Evolutionary conservation across 2,797 vertebrate species (phyloP).

Genomic region (Danio aesculapii): DNA sequence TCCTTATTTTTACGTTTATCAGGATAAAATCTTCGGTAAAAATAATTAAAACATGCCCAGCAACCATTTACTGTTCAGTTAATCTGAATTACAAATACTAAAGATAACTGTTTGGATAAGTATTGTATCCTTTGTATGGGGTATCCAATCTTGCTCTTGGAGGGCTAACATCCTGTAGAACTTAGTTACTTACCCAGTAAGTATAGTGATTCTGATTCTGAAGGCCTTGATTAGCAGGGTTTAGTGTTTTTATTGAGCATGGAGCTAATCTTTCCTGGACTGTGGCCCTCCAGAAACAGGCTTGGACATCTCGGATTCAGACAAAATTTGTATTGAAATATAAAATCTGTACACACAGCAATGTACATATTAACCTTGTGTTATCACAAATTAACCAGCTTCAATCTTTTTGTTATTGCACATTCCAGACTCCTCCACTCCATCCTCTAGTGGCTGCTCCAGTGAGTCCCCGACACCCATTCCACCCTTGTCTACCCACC

Average conservation of each 20-base stretch:
- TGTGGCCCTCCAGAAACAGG: no score
- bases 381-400: not conserved
- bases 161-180: no score
- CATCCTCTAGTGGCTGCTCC: conserved; percentile 59
- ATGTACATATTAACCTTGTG: not conserved
- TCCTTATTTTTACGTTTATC: not conserved
- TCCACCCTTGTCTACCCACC: conserved; percentile 62
- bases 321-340: not conserved
- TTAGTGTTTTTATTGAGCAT: no score
- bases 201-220: no score
- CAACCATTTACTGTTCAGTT: not conserved
- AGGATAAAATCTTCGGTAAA: not conserved
- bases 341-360: not conserved
- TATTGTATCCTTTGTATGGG: no score
- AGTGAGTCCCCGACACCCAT: conserved; percentile 60
- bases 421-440: conserved; percentile 50
- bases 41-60: not conserved
- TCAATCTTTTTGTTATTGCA: conserved; percentile 45
- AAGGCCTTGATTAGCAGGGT: no score
- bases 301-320: no score
- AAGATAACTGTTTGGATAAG: not conserved
- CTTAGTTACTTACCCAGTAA: no score
- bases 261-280: no score
- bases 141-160: no score
- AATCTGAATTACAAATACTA: not conserved